Percentiles rank a stretch among this genome's conserved stretches.
Evolutionary conservation across 2,113 vertebrate genomes (phyloP).

Genomic region (Odobenus rosmarus): DNA sequence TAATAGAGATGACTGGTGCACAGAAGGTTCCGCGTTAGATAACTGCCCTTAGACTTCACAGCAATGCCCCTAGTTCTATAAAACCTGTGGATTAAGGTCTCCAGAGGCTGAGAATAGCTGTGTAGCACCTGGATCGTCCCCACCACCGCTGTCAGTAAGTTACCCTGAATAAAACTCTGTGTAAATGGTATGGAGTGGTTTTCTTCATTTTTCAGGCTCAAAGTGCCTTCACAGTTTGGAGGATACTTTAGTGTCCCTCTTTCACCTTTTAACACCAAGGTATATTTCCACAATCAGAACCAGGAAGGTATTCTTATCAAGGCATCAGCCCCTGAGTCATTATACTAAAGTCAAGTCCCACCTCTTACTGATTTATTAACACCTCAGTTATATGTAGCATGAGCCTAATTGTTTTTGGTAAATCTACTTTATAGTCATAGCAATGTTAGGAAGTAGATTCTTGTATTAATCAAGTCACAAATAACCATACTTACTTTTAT

Average conservation of each 20-base stretch:
- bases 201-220: neutral
- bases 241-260: neutral
- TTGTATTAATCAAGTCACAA: neutral
- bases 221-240: neutral
- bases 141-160: neutral
- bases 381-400: neutral
- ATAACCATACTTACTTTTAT: neutral
- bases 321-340: neutral
- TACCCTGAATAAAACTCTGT: neutral
- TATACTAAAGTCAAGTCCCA: neutral
- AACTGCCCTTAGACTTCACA: neutral
- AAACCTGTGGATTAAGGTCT: neutral
- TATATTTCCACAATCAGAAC: neutral
- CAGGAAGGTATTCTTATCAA: neutral
- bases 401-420: neutral
- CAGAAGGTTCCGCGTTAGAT: neutral
- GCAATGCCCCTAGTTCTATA: neutral
- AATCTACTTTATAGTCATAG: neutral
- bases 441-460: neutral
- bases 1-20: neutral
- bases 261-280: neutral
- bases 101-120: neutral
- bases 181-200: neutral
- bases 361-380: neutral
- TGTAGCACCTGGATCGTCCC: neutral